phyloP scores from a whole-genome alignment of 2,113 vertebrate genomes.

The Pimephales promelas region DNA sequence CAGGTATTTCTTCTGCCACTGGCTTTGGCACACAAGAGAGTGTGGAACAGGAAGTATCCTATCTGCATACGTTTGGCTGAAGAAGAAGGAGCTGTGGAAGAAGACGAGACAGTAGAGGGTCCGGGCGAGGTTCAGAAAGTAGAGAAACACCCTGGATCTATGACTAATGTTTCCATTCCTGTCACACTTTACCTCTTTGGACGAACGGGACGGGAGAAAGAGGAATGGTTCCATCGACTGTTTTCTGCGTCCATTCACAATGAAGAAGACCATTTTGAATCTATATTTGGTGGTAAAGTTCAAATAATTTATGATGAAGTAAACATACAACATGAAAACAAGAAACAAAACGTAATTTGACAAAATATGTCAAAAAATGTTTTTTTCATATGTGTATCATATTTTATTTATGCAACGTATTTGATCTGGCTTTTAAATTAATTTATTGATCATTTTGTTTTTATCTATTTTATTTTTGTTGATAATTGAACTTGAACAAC shows the following conservation, averaged over 20 bases:
- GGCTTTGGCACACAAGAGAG: constrained; percentile 81
- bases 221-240: constrained; percentile 87
- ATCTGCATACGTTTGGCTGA: constrained; percentile 80
- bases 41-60: constrained; percentile 91
- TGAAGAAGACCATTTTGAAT: constrained; percentile 59
- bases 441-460: neutral
- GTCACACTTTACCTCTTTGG: constrained; percentile 82
- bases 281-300: constrained; percentile 68
- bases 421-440: neutral
- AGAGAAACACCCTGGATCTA: constrained; percentile 32
- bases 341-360: neutral
- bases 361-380: neutral
- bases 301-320: neutral
- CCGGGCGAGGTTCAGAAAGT: neutral
- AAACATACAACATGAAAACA: neutral
- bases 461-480: no score
- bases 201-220: constrained; percentile 86
- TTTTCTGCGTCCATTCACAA: constrained; percentile 66
- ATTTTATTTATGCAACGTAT: neutral
- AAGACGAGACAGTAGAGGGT: constrained; percentile 51
- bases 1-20: constrained; percentile 84
- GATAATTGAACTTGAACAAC: no score
- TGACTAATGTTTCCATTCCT: constrained; percentile 36
- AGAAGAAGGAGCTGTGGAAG: constrained; percentile 45
- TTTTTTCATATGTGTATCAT: neutral